Base-by-base conservation (phyloP, 2,113 vertebrate species). In the Phoenicopterus ruber region DNA sequence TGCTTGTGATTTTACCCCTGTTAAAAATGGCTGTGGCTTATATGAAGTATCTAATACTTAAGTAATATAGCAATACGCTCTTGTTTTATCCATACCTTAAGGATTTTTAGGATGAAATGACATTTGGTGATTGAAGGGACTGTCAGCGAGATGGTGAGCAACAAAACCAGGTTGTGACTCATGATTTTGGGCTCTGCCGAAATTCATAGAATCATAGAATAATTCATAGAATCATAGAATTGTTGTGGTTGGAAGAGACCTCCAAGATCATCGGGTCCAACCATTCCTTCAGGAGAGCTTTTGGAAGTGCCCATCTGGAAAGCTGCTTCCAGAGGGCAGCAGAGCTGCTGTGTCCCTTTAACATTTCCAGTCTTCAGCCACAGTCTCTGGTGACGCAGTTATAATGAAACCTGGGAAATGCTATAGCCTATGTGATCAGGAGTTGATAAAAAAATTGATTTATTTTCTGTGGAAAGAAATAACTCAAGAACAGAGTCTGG, bases 311-410 rank as follows among this genome's bases (percentile, higher is more conserved):
- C 4, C 26, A 10, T 26, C 47, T 73, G 40, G 59, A 54, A 66
- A 46, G 29, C 14, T 6, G 2, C 25, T 46, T 28, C 42, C 17
- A 24, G 59, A 24, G 47, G 25, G 52, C 13, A 7, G 19, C 3
- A 15, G 63, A 13, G 40, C 3, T 6, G 2, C 13, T 11, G 13
- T 5, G 12, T 10, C 57, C 5, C 1, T 22, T 31, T 15, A 3
- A 19, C 4, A 18, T 3, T 36, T 28, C 32, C 34, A 38, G 24
- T 29, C 24, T 38, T 44, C 32, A 24, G 4, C 44, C 9, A 2
- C 18, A 12, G 36, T 7, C 18, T n/a, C 70, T 34, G 65, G 42
- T 16, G 46, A 0, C 1, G 12, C 6, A 2, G 10, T 49, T 17
- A 7, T 59, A 20, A 55, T 28, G 77, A 55, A 69, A 76, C 24